Base-by-base conservation (phyloP, 64 coral and sea anemone species). In the Astreopora myriophthalma region DNA sequence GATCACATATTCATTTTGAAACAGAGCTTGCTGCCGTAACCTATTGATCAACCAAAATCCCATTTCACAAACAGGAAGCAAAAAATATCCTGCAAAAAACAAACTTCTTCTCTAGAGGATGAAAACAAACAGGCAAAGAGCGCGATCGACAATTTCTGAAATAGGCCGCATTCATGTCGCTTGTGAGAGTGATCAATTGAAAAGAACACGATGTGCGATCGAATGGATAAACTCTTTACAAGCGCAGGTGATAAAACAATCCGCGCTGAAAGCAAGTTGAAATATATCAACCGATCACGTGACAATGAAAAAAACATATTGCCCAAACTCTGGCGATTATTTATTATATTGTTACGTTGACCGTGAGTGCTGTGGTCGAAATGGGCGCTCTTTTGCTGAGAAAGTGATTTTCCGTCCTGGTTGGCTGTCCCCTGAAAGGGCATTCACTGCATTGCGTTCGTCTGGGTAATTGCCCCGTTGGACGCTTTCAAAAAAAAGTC, bases 1-100 rank as follows among this genome's bases (percentile, higher is more conserved):
- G 19, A 37, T 64, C 38, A 64, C 64, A 83, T 38, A 64, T 83
- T 83, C 55, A 83, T 83, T 83, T 64, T 83, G 17, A 24, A 83
- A 64, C 79, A 57, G 57, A 61, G 8, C 77, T 48, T 26, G 20
- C 27, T 80, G 51, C 51, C 77, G 37, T 58, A 44, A 31, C 37
- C 19, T 33, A 37, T 37, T 57, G 49, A 83, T 64, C 52, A 32
- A 19, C 19, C 32, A 36, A 38, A 64, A 16, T 16, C 6, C 39
- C 22, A 63, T 63, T 83, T 83, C 57, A 3, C 31, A 64, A 64
- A 83, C 52, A 81, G 77, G 48, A 38, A 81, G 31, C 28, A 16
- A 34, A 79, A 79, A 52, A 81, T 81, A 83, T 65, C 79, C 79
- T 55, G 79, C 17, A 14, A 13, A n/a, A 20, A 37, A 11, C 2